Percentiles rank a stretch among this genome's conserved stretches.
phyloP scores from a whole-genome alignment of 2,113 vertebrate genomes.

The Ondatra zibethicus region DNA sequence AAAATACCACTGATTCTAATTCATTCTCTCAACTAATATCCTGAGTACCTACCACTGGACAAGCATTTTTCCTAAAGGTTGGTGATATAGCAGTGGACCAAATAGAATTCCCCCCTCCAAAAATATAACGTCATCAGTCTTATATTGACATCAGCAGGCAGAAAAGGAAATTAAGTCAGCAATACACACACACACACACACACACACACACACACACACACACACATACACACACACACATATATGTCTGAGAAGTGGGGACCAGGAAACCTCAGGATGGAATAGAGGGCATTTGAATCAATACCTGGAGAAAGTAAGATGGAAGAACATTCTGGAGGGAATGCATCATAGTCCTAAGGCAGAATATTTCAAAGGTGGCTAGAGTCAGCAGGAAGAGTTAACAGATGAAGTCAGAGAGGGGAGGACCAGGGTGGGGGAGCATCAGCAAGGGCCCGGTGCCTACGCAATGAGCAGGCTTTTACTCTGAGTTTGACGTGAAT shows the following conservation, averaged over 20 bases:
- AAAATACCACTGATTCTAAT: constrained; percentile 63
- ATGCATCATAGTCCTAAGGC: neutral
- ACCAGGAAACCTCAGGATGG: neutral
- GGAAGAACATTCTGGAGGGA: neutral
- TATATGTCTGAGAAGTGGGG: neutral
- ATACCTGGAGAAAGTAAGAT: neutral
- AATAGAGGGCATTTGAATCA: neutral
- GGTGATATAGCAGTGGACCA: neutral
- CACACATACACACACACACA: neutral
- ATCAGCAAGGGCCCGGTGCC: neutral
- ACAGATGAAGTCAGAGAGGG: neutral
- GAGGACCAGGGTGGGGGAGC: neutral
- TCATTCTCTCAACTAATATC: constrained; percentile 45
- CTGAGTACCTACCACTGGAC: neutral
- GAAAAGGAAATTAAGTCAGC: constrained; percentile 44
- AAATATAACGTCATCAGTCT: neutral
- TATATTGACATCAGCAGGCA: neutral
- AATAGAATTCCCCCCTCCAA: neutral
- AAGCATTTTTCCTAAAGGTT: constrained; percentile 8
- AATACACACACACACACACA: neutral
- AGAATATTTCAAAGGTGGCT: neutral
- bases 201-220: neutral
- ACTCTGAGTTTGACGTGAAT: neutral
- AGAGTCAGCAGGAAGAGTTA: neutral
- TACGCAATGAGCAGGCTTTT: neutral